Conservation (phyloP, 2,888 invertebrate species). For the Esperia sulphurella region DNA sequence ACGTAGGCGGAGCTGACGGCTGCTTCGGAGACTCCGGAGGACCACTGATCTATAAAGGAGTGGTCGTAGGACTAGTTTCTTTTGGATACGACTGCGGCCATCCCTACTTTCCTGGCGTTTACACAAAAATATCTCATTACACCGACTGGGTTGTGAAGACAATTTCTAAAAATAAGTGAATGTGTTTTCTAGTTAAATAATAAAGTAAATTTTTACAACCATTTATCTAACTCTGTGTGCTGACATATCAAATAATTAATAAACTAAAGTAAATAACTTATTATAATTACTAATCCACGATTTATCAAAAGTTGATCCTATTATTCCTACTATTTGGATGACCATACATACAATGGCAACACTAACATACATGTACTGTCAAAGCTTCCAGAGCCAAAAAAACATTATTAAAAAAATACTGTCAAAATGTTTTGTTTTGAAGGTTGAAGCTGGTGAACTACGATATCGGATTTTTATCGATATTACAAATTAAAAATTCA, state of each 20-base stretch:
- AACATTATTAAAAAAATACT: too few species aligned
- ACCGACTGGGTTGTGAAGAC: slow-evolving; percentile 65
- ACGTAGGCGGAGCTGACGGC: slow-evolving; percentile 59
- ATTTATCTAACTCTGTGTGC: too few species aligned
- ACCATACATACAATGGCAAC: too few species aligned
- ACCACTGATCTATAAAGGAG: slow-evolving; percentile 62
- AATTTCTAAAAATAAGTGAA: slow-evolving; percentile 46
- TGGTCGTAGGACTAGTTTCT: slow-evolving; percentile 63
- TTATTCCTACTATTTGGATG: too few species aligned
- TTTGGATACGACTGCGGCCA: slow-evolving; percentile 68
- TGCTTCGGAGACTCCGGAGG: slow-evolving; percentile 72
- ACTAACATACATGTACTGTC: too few species aligned
- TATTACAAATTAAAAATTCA: slow-evolving; percentile 15
- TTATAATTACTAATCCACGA: too few species aligned
- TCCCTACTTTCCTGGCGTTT: slow-evolving; percentile 63
- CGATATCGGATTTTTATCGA: slow-evolving; percentile 16
- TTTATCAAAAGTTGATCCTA: too few species aligned
- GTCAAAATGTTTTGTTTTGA: slow-evolving; percentile 11
- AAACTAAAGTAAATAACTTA: too few species aligned
- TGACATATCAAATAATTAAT: too few species aligned
- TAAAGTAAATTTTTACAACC: too few species aligned
- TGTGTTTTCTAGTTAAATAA: too few species aligned
- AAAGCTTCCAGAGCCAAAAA: too few species aligned
- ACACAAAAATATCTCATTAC: slow-evolving; percentile 62
- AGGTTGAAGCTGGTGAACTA: not conserved